These are phyloP conservation scores for Rafetus swinhoei DNA, from an alignment of 2,113 vertebrate genomes.

Conservation along the genomic window DNA sequence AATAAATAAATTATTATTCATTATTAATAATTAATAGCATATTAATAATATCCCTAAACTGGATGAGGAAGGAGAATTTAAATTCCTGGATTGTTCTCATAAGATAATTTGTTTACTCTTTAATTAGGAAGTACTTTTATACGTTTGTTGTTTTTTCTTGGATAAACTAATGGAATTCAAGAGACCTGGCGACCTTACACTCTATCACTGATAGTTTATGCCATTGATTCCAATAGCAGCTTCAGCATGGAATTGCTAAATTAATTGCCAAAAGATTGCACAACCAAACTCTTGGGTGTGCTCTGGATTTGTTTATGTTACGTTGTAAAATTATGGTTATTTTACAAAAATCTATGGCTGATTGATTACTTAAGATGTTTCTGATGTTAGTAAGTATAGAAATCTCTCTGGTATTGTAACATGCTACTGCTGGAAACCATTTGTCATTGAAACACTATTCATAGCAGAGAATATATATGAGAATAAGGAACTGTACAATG, in stretches of 20 bases:
- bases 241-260: not conserved
- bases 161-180: not conserved
- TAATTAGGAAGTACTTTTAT: not conserved
- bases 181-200: not conserved
- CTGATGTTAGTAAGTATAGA: constrained; percentile 10
- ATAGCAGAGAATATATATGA: not conserved
- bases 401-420: not conserved
- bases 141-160: not conserved
- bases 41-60: not conserved
- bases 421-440: constrained; percentile 24
- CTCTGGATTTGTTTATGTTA: constrained; percentile 28
- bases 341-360: constrained; percentile 33
- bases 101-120: not conserved
- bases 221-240: not conserved
- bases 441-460: not conserved
- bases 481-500: not conserved
- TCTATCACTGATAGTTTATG: not conserved
- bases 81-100: not conserved
- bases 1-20: too few species aligned
- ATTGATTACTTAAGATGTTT: constrained; percentile 52
- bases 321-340: constrained; percentile 54
- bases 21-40: too few species aligned
- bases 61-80: not conserved
- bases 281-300: not conserved
- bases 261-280: not conserved